Base-by-base conservation (phyloP, 2,797 vertebrate species). In the Helostoma temminkii region DNA sequence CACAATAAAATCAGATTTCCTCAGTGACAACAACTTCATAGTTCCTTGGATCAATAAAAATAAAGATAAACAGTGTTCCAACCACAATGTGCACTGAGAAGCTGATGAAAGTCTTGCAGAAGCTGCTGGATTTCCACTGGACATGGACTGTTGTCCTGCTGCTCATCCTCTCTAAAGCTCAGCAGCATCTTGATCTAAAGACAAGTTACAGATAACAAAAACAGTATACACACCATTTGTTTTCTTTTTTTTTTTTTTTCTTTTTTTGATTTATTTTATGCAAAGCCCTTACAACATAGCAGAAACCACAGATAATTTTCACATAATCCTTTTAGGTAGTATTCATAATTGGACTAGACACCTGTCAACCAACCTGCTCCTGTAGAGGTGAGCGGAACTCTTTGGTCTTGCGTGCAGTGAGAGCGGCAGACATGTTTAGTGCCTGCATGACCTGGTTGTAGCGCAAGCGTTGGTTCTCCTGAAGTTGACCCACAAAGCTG, bases 381-480 rank as follows among this genome's bases (percentile, higher is more conserved):
- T 97, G 95, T 25, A 95, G 96, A 15, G 96, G 97, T 1, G 97
- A 97, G 34, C 97, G 92, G 72, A 98, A 98, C 83, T 98, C 97
- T 83, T 96, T 98, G 15, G 97, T 98, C 83, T 96, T 98, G 78
- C 96, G 95, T 58, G 97, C 97, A 0, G 97, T 98, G 48, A 98
- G 91, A 0, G 96, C 96, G 2, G 96, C 97, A 0, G 97, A 98
- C 97, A 98, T 98, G 87, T 98, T 96, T 76, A 98, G 91, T 2
- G 97, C 97, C 82, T 96, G 95, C 96, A 98, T 97, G 25, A 98
- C 96, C 81, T 98, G 95, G 6, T 96, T 95, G 81, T 98, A 98
- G 12, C 97, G 95, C 84, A 95, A 96, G n/a, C 93, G 94, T 0
- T 98, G 97, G 87, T 98, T 96, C 22, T 97, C 96, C 80, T 98